Evolutionary conservation across 2,797 vertebrate genomes (phyloP).

Genomic region (Thripadectes ignobilis): DNA sequence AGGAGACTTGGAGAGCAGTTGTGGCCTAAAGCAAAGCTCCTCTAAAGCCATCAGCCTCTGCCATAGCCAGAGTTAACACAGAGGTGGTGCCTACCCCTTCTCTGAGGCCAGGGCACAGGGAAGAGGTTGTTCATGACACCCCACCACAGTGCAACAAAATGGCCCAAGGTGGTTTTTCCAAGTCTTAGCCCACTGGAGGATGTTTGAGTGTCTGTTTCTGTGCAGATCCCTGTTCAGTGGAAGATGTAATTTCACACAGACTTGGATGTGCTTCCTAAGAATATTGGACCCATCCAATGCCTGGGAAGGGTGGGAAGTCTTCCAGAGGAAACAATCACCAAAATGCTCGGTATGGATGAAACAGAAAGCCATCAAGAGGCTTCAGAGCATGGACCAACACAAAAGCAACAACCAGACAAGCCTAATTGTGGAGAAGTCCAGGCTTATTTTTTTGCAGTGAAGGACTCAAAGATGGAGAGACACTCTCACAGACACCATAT

Average conservation of each 20-base stretch:
- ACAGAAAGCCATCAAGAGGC: not conserved
- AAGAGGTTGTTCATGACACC: not conserved
- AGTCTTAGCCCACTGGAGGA: not conserved
- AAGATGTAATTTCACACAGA: not conserved
- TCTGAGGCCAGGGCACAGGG: not conserved
- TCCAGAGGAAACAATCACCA: not conserved
- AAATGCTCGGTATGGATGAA: not conserved
- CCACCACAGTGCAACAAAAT: not conserved
- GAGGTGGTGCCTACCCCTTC: not conserved
- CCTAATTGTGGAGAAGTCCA: not conserved
- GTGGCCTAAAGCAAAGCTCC: not conserved
- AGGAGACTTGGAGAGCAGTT: not conserved
- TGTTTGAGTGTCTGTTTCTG: not conserved
- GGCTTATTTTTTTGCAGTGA: not conserved
- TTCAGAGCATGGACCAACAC: not conserved
- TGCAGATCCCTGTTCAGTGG: not conserved
- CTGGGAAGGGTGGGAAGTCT: not conserved
- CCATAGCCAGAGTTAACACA: not conserved
- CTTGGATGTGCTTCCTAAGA: not conserved
- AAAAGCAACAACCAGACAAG: not conserved
- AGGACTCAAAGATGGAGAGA: not conserved
- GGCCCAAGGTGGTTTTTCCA: not conserved
- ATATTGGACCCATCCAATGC: not conserved
- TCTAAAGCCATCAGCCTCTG: not conserved
- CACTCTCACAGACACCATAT: fast-evolving